Percentiles rank a stretch among this genome's conserved stretches.
These are phyloP conservation scores for Etheostoma nigrum DNA, from an alignment of 2,797 vertebrate genomes.

Conservation along the genomic window DNA sequence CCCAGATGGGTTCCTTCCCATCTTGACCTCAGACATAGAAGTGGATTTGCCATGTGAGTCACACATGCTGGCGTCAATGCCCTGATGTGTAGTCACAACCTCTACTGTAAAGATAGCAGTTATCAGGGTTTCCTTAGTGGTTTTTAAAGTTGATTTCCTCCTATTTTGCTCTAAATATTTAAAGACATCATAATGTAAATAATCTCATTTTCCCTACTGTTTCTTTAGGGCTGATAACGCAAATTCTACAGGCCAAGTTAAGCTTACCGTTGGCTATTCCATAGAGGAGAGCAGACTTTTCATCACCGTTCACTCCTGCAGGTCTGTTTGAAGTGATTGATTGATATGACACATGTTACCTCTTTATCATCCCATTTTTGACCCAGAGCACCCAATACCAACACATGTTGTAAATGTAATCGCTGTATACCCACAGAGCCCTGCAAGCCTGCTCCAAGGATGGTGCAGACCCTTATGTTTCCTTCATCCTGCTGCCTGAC, in stretches of 20 bases:
- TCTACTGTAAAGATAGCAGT: neutral
- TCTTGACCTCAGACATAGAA: slow-evolving; percentile 81
- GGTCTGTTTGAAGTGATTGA: slow-evolving; percentile 69
- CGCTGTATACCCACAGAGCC: slow-evolving; percentile 75
- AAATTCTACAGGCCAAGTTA: slow-evolving; percentile 82
- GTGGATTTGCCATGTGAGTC: slow-evolving; percentile 74
- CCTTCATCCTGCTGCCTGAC: slow-evolving; percentile 91
- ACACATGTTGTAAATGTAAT: slow-evolving; percentile 1
- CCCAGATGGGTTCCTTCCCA: slow-evolving; percentile 81
- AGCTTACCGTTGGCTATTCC: slow-evolving; percentile 88
- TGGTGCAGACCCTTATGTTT: slow-evolving; percentile 90
- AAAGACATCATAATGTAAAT: neutral
- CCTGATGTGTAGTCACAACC: neutral
- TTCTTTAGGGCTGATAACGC: slow-evolving; percentile 67
- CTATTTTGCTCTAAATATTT: neutral
- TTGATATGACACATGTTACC: neutral
- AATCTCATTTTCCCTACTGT: slow-evolving; percentile 14
- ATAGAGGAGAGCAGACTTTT: slow-evolving; percentile 87
- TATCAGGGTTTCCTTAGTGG: neutral
- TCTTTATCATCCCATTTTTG: neutral
- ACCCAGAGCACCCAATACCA: neutral
- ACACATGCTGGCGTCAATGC: slow-evolving; percentile 8
- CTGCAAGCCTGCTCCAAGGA: slow-evolving; percentile 88
- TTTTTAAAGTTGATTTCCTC: neutral
- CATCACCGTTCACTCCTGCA: slow-evolving; percentile 89